Evolutionary conservation across 2,888 invertebrate genomes (phyloP), one percentile per base, ranked within the genome.

Genomic region (Drosophila mimica): DNA sequence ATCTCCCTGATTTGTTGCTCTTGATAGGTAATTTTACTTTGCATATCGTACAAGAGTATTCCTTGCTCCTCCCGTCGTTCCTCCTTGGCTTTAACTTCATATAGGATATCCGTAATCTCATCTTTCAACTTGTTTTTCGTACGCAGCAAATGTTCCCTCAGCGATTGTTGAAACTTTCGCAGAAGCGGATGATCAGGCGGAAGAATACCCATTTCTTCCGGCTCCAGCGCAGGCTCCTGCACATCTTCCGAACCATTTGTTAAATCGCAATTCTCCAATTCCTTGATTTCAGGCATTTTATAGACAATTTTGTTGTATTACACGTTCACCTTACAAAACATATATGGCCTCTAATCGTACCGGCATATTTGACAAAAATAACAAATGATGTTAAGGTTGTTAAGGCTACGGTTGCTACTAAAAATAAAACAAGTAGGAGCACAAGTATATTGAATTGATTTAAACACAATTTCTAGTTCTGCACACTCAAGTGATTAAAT

Each of bases 111-210:
- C 2, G 94, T 91, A 60, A 97, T 95, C 91, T 97, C 96, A 68
- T 95, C 94, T 52, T 94, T 94, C 0, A 96, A 94, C 63, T 95
- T 94, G 28, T 94, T 93, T 83, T 96, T 95, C 74, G 96, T 95
- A 62, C 95, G 95, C 53, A 94, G 87, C 0, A 97, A 94, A 91
- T 96, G 96, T 46, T 94, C 93, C 80, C 94, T 95, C 3, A 97
- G 94, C 0, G 96, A 95, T 73, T 94, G 93, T 93, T 97, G 97
- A 93, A 97, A 97, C 82, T 94, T 94, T 82, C 94, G 94, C 94
- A 97, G 95, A 56, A 97, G 94, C 0, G 96, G 96, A 92, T 97
- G 97, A 62, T 96, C 94, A 0, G 96, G 95, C 70, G 96, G 95
- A 74, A 97, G 74, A 7, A 91, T 75, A 0, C 83, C 83, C 67